A percentile compares a stretch with the other conserved stretches of the same genome.
phyloP scores from a whole-genome alignment of 2,113 vertebrate genomes.

The Oostethus manadensis region DNA sequence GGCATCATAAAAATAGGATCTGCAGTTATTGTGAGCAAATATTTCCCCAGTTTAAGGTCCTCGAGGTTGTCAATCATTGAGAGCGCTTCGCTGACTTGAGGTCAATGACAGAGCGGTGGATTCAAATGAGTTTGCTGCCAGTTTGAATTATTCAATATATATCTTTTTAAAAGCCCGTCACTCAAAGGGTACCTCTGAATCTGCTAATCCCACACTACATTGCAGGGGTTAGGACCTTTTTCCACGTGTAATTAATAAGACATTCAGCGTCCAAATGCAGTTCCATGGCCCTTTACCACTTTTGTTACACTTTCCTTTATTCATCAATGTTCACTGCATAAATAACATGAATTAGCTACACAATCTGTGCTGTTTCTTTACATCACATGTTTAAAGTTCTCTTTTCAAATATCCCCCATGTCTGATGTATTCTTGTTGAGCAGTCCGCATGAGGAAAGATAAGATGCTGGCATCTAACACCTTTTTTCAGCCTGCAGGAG shows the following conservation, averaged over 20 bases:
- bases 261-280: background rate
- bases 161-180: conserved; percentile 28
- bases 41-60: conserved; percentile 11
- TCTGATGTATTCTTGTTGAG: conserved; percentile 11
- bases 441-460: conserved; percentile 9
- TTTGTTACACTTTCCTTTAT: background rate
- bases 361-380: too few relatives aligned
- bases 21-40: too few relatives aligned
- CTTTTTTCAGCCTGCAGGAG: conserved; percentile 36
- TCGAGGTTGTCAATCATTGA: conserved; percentile 12
- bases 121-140: conserved; percentile 33
- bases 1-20: background rate
- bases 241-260: conserved; percentile 31
- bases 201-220: conserved; percentile 15
- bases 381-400: background rate
- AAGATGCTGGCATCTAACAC: conserved; percentile 23
- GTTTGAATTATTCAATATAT: conserved; percentile 48
- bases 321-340: background rate
- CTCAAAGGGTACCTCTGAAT: conserved; percentile 4
- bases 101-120: conserved; percentile 23
- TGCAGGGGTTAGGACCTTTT: conserved; percentile 15
- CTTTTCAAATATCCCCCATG: conserved; percentile 12
- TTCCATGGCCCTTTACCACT: background rate
- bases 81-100: conserved; percentile 16
- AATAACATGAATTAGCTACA: too few relatives aligned